Evolutionary conservation across 1,140 invertebrate genomes (phyloP).

Genomic region (Coenobita brevimanus): DNA sequence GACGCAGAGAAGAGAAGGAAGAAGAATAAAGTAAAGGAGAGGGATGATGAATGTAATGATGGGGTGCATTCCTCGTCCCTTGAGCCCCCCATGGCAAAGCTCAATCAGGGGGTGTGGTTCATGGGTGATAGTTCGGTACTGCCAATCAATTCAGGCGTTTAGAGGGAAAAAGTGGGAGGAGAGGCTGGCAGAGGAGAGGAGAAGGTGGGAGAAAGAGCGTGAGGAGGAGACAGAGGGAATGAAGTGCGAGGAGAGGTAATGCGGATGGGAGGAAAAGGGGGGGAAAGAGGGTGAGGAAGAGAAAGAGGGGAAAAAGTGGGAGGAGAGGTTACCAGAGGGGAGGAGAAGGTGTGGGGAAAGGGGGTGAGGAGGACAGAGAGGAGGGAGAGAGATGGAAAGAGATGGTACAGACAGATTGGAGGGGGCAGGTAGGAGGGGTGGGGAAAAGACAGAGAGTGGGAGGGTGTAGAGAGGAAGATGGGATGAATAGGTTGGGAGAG

Average conservation of each 20-base stretch:
- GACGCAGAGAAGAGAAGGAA: not conserved
- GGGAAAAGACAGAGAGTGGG: not conserved
- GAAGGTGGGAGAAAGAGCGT: no score
- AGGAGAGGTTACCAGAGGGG: not conserved
- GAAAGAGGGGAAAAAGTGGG: not conserved
- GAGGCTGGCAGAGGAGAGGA: not conserved
- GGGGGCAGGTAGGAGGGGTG: not conserved
- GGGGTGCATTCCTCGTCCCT: no score
- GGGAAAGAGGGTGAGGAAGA: not conserved
- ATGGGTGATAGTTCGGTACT: no score
- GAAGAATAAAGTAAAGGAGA: not conserved
- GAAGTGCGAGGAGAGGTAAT: not conserved
- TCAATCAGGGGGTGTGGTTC: not conserved
- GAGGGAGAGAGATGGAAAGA: not conserved
- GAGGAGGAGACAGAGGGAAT: no score
- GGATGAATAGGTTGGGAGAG: not conserved
- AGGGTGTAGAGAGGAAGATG: not conserved
- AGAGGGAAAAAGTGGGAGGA: not conserved
- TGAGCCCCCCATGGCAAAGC: no score
- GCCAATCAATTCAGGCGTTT: no score
- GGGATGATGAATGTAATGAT: not conserved
- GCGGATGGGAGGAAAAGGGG: not conserved
- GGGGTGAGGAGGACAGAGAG: not conserved
- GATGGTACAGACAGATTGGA: not conserved
- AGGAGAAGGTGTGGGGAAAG: not conserved